These are phyloP conservation scores for Diadema setosum DNA, from an alignment of 35 echinoderm and acorn worm species.

Conservation along the genomic window DNA sequence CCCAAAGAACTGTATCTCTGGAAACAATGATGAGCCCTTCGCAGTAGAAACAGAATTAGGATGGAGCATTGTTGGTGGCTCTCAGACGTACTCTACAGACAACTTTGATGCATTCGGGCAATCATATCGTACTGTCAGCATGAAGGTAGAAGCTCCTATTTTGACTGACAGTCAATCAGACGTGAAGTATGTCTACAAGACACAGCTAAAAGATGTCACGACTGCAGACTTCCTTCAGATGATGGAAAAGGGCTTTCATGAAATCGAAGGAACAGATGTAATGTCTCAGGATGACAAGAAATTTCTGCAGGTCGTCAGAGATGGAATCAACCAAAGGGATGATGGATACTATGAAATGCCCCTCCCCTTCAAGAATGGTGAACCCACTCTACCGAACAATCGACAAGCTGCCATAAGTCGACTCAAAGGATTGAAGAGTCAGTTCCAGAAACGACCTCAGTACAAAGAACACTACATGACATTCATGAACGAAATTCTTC, in stretches of 20 bases:
- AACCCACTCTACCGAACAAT: no score
- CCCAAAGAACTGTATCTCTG: constrained; percentile 28
- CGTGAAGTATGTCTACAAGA: not conserved
- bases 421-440: no score
- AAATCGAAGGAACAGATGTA: not conserved
- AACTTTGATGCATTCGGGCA: not conserved
- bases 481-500: no score
- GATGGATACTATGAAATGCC: no score
- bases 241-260: not conserved
- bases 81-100: not conserved
- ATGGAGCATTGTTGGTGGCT: constrained; percentile 24
- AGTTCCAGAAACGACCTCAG: no score
- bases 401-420: no score
- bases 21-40: constrained; percentile 37
- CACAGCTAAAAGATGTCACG: not conserved
- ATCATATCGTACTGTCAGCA: not conserved
- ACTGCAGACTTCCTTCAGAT: not conserved
- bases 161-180: not conserved
- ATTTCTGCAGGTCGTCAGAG: no score
- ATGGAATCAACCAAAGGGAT: no score
- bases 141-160: not conserved
- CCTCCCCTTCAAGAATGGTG: no score
- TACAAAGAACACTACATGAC: no score
- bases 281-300: constrained; percentile 12
- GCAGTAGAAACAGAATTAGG: constrained; percentile 61